Percentiles rank a stretch among this genome's conserved stretches.
These are phyloP conservation scores for Chloropsis cyanopogon DNA, from an alignment of 2,113 vertebrate species.

Conservation along the genomic window DNA sequence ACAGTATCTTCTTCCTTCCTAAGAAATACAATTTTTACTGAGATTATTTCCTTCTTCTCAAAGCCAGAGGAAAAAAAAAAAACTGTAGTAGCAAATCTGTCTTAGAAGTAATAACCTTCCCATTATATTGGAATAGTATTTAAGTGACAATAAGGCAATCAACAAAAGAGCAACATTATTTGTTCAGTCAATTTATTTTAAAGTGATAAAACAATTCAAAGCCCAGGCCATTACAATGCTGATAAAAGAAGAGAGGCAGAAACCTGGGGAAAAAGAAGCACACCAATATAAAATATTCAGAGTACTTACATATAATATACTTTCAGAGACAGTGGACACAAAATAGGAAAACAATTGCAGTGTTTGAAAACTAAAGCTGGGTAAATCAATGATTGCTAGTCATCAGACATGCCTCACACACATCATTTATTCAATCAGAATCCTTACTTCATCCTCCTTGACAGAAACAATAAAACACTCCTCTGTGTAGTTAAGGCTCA, in stretches of 20 bases:
- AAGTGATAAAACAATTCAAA: slow-evolving; percentile 42
- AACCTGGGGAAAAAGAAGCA: not conserved
- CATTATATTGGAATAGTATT: slow-evolving; percentile 34
- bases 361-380: slow-evolving; percentile 35
- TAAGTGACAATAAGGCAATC: slow-evolving; percentile 33
- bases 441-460: not conserved
- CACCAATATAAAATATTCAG: slow-evolving; percentile 16
- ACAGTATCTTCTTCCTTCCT: not conserved
- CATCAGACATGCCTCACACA: slow-evolving; percentile 27
- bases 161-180: slow-evolving; percentile 42
- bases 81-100: not conserved
- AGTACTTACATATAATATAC: slow-evolving; percentile 29
- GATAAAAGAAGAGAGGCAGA: not conserved
- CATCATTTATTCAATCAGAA: slow-evolving; percentile 54
- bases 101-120: not conserved
- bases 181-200: slow-evolving; percentile 46
- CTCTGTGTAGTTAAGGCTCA: not conserved
- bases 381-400: slow-evolving; percentile 45
- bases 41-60: not conserved
- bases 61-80: not conserved
- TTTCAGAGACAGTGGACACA: slow-evolving; percentile 7
- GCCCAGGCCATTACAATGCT: slow-evolving; percentile 22
- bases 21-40: not conserved
- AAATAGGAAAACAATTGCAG: slow-evolving; percentile 57
- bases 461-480: slow-evolving; percentile 48